A percentile compares a stretch with the other conserved stretches of the same genome.
phyloP scores from a whole-genome alignment of 2,797 vertebrate genomes.

The Ctenopoma multispine region DNA sequence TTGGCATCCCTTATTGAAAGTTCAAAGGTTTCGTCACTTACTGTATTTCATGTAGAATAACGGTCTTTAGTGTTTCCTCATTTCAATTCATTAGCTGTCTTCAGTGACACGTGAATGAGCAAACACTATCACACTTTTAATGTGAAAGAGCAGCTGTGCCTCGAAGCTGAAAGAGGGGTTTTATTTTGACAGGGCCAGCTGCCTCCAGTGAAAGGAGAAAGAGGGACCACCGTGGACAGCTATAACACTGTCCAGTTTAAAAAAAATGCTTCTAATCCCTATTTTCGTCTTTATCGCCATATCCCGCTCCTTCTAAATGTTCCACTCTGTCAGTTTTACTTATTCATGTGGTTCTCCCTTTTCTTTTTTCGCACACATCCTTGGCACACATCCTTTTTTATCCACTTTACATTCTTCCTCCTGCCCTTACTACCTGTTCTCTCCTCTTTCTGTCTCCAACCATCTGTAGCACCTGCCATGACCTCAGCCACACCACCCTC shows the following conservation, averaged over 20 bases:
- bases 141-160: slow-evolving; percentile 76
- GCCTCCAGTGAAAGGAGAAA: slow-evolving; percentile 49
- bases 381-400: not conserved
- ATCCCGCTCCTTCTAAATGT: slow-evolving; percentile 40
- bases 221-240: slow-evolving; percentile 43
- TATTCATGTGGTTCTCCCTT: slow-evolving; percentile 15
- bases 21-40: slow-evolving; percentile 1
- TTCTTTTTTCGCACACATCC: slow-evolving; percentile 15
- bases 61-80: slow-evolving; percentile 9
- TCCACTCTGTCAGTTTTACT: slow-evolving; percentile 40
- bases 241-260: slow-evolving; percentile 46
- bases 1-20: not conserved
- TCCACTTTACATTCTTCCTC: not conserved
- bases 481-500: slow-evolving; percentile 82
- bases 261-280: slow-evolving; percentile 45
- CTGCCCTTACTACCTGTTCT: slow-evolving; percentile 23
- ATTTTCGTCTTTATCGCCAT: slow-evolving; percentile 16
- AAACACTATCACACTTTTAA: slow-evolving; percentile 61
- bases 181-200: slow-evolving; percentile 74
- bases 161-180: slow-evolving; percentile 69
- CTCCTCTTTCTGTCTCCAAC: slow-evolving; percentile 16
- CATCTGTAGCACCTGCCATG: slow-evolving; percentile 67
- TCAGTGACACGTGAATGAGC: slow-evolving; percentile 42
- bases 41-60: slow-evolving; percentile 12
- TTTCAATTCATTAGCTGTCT: slow-evolving; percentile 46